These are phyloP conservation scores for Megalops cyprinoides DNA, from an alignment of 2,797 vertebrate genomes.

Conservation along the genomic window DNA sequence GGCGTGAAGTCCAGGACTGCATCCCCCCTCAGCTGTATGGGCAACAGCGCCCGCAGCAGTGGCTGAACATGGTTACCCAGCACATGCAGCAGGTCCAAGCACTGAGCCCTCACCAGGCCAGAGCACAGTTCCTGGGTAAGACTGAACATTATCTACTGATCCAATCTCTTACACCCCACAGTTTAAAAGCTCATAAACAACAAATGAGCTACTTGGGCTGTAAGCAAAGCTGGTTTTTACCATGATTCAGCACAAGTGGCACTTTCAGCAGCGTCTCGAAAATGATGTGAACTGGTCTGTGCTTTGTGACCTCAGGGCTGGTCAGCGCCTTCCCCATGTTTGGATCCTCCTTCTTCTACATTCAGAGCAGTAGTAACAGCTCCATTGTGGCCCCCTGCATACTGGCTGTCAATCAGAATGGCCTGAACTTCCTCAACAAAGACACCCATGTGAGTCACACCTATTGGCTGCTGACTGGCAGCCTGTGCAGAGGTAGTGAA, in stretches of 20 bases:
- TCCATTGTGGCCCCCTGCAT: conserved; percentile 86
- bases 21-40: conserved; percentile 82
- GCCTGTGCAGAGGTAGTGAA: background rate
- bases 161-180: background rate
- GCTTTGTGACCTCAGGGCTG: conserved; percentile 76
- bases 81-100: conserved; percentile 89
- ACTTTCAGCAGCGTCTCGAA: background rate
- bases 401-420: conserved; percentile 92
- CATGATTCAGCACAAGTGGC: background rate
- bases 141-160: background rate
- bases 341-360: conserved; percentile 96
- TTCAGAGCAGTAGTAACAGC: conserved; percentile 89
- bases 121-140: conserved; percentile 93
- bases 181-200: background rate
- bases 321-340: conserved; percentile 94
- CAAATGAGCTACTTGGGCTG: background rate
- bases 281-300: background rate
- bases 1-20: conserved; percentile 88
- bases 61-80: conserved; percentile 85
- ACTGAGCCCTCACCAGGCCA: conserved; percentile 91
- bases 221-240: too few relatives aligned
- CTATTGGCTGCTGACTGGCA: background rate
- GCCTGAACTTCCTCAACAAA: conserved; percentile 92
- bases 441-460: conserved; percentile 84
- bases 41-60: conserved; percentile 77